Evolutionary conservation across 30 jellyfish, hydroid and myxozoan genomes (phyloP).

Genomic region (Phacellophora camtschatica): DNA sequence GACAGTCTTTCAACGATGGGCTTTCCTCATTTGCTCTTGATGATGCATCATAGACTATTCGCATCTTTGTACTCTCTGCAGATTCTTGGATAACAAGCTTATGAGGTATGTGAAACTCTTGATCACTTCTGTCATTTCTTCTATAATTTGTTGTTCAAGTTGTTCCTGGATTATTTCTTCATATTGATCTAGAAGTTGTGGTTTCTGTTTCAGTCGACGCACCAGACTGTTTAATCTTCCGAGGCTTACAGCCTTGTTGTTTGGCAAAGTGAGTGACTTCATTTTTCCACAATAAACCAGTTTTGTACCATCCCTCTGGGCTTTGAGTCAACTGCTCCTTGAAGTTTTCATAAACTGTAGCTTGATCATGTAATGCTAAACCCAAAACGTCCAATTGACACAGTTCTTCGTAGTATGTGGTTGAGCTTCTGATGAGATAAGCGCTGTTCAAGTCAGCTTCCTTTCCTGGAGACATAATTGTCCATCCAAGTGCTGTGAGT

Average conservation of each 20-base stretch:
- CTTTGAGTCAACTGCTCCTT: constrained; percentile 56
- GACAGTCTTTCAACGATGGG: constrained; percentile 80
- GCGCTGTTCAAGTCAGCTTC: no score
- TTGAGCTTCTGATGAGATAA: no score
- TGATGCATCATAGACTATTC: constrained; percentile 70
- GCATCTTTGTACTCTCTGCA: constrained; percentile 48
- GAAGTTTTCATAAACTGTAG: constrained; percentile 63
- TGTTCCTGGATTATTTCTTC: constrained; percentile 61
- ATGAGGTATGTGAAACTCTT: constrained; percentile 70
- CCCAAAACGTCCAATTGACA: no score
- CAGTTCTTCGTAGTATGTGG: no score
- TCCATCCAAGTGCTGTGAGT: constrained; percentile 71
- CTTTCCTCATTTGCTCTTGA: constrained; percentile 45
- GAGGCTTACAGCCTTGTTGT: constrained; percentile 12
- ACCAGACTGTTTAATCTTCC: background rate
- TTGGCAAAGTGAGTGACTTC: background rate
- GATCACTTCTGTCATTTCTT: constrained; percentile 55
- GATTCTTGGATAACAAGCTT: constrained; percentile 65
- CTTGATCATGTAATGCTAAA: no score
- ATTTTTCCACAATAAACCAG: constrained; percentile 32
- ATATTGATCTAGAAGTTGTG: constrained; percentile 58
- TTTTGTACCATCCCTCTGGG: constrained; percentile 56
- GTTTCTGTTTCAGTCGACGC: background rate
- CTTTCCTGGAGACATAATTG: no score
- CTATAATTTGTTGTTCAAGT: constrained; percentile 70